These are phyloP conservation scores for Serinus canaria DNA, from an alignment of 2,113 vertebrate genomes.

Conservation along the genomic window DNA sequence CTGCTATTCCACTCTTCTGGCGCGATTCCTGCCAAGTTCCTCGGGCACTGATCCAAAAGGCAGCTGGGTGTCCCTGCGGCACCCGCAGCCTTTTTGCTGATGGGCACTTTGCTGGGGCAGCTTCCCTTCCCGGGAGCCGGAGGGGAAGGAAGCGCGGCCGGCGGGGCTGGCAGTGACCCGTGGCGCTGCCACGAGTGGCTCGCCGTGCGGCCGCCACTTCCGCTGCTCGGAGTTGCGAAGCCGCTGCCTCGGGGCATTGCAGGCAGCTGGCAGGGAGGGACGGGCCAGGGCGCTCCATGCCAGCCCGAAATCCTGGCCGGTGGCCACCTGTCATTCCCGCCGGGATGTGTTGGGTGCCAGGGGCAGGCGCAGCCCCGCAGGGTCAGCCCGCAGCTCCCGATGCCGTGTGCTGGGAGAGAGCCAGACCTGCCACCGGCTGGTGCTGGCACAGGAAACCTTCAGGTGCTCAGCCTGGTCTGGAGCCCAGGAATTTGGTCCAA, in stretches of 20 bases:
- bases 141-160: constrained; percentile 26
- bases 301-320: rapidly evolving
- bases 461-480: neutral
- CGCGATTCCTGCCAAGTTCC: neutral
- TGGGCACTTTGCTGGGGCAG: neutral
- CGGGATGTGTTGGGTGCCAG: neutral
- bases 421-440: neutral
- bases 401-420: neutral
- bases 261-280: neutral
- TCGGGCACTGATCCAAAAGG: neutral
- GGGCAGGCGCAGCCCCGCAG: neutral
- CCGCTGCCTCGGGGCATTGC: neutral
- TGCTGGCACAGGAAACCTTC: neutral
- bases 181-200: neutral
- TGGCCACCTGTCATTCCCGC: neutral
- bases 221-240: neutral
- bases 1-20: neutral
- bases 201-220: neutral
- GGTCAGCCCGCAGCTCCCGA: neutral
- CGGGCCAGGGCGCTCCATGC: neutral
- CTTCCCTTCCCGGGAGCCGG: neutral
- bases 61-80: neutral
- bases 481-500: neutral
- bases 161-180: neutral
- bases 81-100: neutral